Conservation (phyloP, 1,140 invertebrate species). For the Nasonia giraulti region DNA sequence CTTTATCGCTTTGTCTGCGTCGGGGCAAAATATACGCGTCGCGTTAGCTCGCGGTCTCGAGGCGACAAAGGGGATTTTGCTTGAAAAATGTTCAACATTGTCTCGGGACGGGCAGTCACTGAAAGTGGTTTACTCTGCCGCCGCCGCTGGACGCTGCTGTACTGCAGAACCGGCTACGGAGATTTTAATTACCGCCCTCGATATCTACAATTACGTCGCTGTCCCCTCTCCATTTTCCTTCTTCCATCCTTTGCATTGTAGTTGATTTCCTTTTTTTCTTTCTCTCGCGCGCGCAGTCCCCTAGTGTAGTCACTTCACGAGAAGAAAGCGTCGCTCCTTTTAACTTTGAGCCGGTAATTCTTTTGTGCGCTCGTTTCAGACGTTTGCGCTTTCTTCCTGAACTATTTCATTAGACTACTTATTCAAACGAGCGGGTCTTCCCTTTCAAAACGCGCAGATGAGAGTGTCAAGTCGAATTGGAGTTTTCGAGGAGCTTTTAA, state of each 20-base stretch:
- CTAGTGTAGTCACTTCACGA: background rate
- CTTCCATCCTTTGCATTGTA: background rate
- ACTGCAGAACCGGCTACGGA: background rate
- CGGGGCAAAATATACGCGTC: conserved; percentile 4
- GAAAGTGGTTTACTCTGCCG: conserved; percentile 18
- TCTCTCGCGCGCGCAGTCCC: background rate
- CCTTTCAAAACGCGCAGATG: background rate
- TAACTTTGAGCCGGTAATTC: conserved; percentile 23
- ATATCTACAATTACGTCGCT: conserved; percentile 15
- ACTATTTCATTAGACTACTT: conserved; percentile 4
- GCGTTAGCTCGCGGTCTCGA: conserved; percentile 14
- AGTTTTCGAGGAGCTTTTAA: background rate
- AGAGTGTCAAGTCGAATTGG: background rate
- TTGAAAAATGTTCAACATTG: conserved; percentile 41
- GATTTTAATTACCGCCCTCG: conserved; percentile 33
- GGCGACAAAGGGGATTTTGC: conserved; percentile 6
- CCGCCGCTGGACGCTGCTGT: no score
- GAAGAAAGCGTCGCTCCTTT: conserved; percentile 26
- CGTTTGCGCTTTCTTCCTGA: background rate
- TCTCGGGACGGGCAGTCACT: conserved; percentile 8
- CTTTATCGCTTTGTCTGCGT: background rate
- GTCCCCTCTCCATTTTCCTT: background rate
- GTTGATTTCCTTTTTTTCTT: conserved; percentile 20
- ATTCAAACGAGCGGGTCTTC: background rate
- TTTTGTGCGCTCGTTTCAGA: background rate